Conservation (phyloP, 2,113 vertebrate genomes). For the Sardina pilchardus region DNA sequence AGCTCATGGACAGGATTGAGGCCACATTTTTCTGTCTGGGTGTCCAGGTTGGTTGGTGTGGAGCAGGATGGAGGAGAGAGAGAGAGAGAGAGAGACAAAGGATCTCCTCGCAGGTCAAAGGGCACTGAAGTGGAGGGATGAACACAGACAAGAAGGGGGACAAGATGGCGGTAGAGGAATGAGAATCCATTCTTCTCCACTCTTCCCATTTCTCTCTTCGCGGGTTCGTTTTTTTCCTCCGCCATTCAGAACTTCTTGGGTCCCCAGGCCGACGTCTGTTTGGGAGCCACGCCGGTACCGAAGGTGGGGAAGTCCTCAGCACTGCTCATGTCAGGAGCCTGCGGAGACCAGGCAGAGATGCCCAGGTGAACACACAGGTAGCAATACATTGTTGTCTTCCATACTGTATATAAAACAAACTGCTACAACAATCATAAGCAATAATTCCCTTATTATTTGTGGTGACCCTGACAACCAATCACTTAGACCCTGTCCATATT, state of each 20-base stretch:
- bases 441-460: too few species aligned
- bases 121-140: neutral
- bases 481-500: too few species aligned
- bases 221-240: constrained; percentile 34
- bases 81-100: neutral
- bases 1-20: neutral
- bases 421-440: too few species aligned
- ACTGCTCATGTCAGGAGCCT: constrained; percentile 83
- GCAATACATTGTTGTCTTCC: too few species aligned
- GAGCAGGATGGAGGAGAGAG: neutral
- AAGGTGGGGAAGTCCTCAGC: constrained; percentile 81
- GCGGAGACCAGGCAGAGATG: constrained; percentile 1
- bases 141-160: neutral
- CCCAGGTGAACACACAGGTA: neutral
- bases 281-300: constrained; percentile 73
- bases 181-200: neutral
- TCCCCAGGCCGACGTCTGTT: constrained; percentile 77
- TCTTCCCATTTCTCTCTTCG: neutral
- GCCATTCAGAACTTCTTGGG: constrained; percentile 79
- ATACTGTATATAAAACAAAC: too few species aligned
- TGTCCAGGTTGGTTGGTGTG: constrained; percentile 19
- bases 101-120: constrained; percentile 34
- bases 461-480: too few species aligned
- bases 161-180: neutral
- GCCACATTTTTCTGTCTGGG: neutral